These are phyloP conservation scores for Phodopus roborovskii DNA, from an alignment of 2,113 vertebrate species.

Conservation along the genomic window DNA sequence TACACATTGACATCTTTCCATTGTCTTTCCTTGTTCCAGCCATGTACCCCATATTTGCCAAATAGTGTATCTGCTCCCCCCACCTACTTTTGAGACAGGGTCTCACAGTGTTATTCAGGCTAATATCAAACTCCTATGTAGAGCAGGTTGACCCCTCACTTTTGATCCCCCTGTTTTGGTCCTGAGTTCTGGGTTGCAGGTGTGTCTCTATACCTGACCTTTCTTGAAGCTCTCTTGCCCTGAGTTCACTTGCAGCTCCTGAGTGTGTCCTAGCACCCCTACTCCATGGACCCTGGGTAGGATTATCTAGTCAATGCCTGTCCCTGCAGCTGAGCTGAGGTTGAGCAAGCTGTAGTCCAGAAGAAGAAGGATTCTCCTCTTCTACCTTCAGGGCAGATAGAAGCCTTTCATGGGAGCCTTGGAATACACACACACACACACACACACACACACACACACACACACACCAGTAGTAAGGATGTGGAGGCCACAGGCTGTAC, in stretches of 20 bases:
- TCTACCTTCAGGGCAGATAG: not conserved
- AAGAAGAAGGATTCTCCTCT: not conserved
- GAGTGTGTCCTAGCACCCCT: not conserved
- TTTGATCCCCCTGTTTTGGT: not conserved
- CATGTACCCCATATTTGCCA: no score
- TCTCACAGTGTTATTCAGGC: not conserved
- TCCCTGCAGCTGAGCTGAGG: not conserved
- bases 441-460: not conserved
- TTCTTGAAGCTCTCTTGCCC: not conserved
- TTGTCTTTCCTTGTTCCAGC: not conserved
- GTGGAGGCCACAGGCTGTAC: not conserved
- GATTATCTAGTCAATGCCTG: not conserved
- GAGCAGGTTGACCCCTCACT: not conserved
- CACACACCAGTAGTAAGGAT: not conserved
- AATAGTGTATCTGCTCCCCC: not conserved
- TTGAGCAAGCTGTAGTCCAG: no score
- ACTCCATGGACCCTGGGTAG: not conserved
- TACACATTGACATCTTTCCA: not conserved
- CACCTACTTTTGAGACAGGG: not conserved
- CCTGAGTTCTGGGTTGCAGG: not conserved
- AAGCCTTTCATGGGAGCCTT: not conserved
- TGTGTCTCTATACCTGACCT: not conserved
- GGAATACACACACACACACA: not conserved
- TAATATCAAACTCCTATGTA: not conserved
- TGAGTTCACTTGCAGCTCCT: not conserved